phyloP scores from a whole-genome alignment of 2,888 invertebrate species.

The Protodeltote pygarga region DNA sequence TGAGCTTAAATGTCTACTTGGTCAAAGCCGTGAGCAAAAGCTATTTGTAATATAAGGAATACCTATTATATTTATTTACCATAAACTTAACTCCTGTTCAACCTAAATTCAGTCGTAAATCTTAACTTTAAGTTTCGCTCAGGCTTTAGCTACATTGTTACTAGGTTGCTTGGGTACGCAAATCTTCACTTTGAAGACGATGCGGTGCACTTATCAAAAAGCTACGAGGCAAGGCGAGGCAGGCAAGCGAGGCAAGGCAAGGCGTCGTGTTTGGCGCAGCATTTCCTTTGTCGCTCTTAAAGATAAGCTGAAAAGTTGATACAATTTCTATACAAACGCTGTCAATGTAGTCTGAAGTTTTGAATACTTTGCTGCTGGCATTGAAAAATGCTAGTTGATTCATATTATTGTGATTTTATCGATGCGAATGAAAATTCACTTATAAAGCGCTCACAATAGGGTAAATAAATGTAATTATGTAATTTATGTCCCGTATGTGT shows the following conservation, averaged over 20 bases:
- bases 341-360: constrained; percentile 33
- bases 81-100: not conserved
- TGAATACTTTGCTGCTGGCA: constrained; percentile 27
- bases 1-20: too few species aligned
- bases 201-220: constrained; percentile 45
- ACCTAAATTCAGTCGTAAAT: not conserved
- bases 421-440: too few species aligned
- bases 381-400: too few species aligned
- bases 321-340: constrained; percentile 32
- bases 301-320: constrained; percentile 44
- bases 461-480: too few species aligned
- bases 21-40: too few species aligned
- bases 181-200: constrained; percentile 41
- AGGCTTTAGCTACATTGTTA: constrained; percentile 38
- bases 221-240: constrained; percentile 27
- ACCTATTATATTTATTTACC: not conserved
- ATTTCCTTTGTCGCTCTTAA: constrained; percentile 38
- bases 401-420: too few species aligned
- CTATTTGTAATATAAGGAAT: not conserved
- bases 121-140: constrained; percentile 22
- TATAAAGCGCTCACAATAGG: too few species aligned
- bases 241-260: constrained; percentile 17
- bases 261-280: constrained; percentile 25
- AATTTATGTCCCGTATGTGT: too few species aligned
- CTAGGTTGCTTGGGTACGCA: constrained; percentile 31